A percentile compares a stretch with the other conserved stretches of the same genome.
These are phyloP conservation scores for Drosophila neonasuta DNA, from an alignment of 2,888 invertebrate genomes.

Conservation along the genomic window DNA sequence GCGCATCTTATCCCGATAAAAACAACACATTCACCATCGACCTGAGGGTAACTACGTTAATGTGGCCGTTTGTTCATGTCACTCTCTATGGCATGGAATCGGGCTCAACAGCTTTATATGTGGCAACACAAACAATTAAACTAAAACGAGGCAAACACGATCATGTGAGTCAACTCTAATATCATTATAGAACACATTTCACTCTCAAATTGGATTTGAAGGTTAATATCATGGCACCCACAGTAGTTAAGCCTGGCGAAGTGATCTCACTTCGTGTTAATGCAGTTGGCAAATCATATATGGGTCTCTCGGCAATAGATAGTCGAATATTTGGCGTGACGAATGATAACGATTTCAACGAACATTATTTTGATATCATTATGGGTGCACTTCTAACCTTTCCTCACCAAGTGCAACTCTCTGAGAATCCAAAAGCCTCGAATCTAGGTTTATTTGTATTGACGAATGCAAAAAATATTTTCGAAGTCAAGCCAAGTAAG, in stretches of 20 bases:
- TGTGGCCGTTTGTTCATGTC: constrained; percentile 36
- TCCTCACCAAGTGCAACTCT: background rate
- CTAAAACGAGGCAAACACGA: constrained; percentile 9
- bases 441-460: constrained; percentile 23
- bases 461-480: constrained; percentile 13
- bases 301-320: constrained; percentile 31
- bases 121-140: constrained; percentile 11
- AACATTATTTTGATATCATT: constrained; percentile 6
- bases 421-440: background rate
- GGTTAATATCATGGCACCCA: constrained; percentile 19
- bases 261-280: constrained; percentile 10
- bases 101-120: background rate
- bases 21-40: constrained; percentile 4
- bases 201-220: background rate
- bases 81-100: constrained; percentile 24
- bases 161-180: constrained; percentile 11
- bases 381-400: background rate
- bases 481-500: background rate
- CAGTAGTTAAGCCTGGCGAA: constrained; percentile 16
- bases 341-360: constrained; percentile 18
- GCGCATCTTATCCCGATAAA: constrained; percentile 10
- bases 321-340: background rate
- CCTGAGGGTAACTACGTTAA: constrained; percentile 6
- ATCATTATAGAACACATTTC: background rate
- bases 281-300: constrained; percentile 24